Conservation (phyloP, 2,888 invertebrate genomes). For the Brachynemurus nebulosus region DNA sequence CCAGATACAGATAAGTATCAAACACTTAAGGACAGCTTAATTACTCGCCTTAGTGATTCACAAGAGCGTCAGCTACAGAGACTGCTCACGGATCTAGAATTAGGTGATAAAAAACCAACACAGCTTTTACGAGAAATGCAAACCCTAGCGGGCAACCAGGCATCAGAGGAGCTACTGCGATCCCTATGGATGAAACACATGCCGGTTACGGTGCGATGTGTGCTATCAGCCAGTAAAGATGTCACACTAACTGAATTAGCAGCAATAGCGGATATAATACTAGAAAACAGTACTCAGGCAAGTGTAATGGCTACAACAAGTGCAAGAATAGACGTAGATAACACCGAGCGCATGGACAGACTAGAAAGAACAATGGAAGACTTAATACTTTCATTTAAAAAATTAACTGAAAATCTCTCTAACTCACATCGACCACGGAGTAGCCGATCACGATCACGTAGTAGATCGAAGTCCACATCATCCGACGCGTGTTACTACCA, state of each 20-base stretch:
- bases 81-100: conserved; percentile 14
- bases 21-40: conserved; percentile 12
- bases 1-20: conserved; percentile 13
- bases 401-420: background rate
- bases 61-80: conserved; percentile 11
- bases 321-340: background rate
- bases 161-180: conserved; percentile 12
- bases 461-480: background rate
- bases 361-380: background rate
- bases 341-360: background rate
- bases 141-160: conserved; percentile 10
- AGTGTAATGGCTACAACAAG: background rate
- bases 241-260: conserved; percentile 9
- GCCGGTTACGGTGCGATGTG: conserved; percentile 8
- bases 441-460: background rate
- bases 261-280: conserved; percentile 11
- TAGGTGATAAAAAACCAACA: conserved; percentile 17
- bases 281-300: conserved; percentile 6
- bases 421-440: no score
- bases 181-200: conserved; percentile 14
- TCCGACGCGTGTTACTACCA: background rate
- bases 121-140: conserved; percentile 16
- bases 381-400: background rate
- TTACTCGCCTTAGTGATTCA: conserved; percentile 14
- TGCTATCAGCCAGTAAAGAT: conserved; percentile 8